Base-by-base conservation (phyloP, 2,888 invertebrate genomes). In the Phortica okadai region DNA sequence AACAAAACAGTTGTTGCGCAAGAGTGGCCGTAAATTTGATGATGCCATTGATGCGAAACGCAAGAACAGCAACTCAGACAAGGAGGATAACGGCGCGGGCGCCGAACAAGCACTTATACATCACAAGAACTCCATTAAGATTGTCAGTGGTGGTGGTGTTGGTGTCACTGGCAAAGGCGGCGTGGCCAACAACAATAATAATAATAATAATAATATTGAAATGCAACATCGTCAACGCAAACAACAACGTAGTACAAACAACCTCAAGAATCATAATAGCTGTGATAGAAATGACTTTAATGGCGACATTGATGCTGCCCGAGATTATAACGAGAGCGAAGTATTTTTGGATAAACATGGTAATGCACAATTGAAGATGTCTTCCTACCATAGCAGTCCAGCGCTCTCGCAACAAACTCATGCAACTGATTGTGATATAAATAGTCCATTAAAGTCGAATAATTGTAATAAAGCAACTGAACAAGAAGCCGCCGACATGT, bases 161-260 rank as follows among this genome's bases (percentile, higher is more conserved):
- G 16, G 8, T 21, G 54, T 58, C n/a, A 72, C 54, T 59, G 79
- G 81, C 45, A 77, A 74, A 69, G 74, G 72, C 11, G 66, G 56
- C 58, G 21, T 11, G 16, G 78, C 76, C 73, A 75, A 11, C 79
- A 59, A 59, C 70, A 64, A 59, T 73, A 41, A 78, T 64, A 73
- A 78, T 44, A 76, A 78, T 21, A 74, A 77, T 72, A 82, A 81
- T 25, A 86, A 83, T 79, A 83, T 84, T 56, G 90, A 89, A 79
- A 90, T 91, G 89, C 89, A 89, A 74, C 90, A 91, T 79, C 91
- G 91, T 70, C 90, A 90, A 78, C 90, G 90, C 25, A 90, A 90
- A 80, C 90, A 90, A 80, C 90, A 87, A 81, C 83, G 75, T 66
- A 82, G 82, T 77, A 80, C 79, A 74, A 85, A 81, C 77, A 89